Evolutionary conservation across 2,888 invertebrate species (phyloP).

Genomic region (Carpatolechia fugitivella): DNA sequence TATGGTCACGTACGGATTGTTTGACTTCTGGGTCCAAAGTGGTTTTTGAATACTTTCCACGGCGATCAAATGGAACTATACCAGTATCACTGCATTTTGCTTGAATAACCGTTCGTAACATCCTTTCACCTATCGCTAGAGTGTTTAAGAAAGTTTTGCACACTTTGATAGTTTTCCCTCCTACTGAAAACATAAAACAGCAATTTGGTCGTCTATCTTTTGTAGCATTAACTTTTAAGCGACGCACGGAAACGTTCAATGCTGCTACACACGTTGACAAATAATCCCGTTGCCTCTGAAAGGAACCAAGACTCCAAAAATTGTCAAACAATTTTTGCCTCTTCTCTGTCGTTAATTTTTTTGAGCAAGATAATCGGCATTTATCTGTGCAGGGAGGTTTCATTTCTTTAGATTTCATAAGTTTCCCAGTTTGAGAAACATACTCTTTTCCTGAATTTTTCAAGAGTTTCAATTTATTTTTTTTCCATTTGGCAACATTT

Average conservation of each 20-base stretch:
- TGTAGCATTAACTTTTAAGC: slow-evolving; percentile 14
- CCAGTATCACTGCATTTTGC: neutral
- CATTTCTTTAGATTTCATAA: neutral
- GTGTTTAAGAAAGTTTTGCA: neutral
- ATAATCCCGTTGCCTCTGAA: neutral
- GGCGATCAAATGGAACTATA: neutral
- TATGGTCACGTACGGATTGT: neutral
- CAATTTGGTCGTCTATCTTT: neutral
- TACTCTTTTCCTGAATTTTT: too few relatives aligned
- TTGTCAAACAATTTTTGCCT: neutral
- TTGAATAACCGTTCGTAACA: neutral
- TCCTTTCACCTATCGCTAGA: neutral
- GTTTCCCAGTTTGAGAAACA: too few relatives aligned
- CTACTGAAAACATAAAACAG: neutral
- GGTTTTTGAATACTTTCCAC: neutral
- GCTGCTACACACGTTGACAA: neutral
- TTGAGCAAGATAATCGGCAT: neutral
- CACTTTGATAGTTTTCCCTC: neutral
- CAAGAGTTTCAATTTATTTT: too few relatives aligned
- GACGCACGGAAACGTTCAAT: slow-evolving; percentile 18
- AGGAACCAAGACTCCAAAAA: slow-evolving; percentile 19
- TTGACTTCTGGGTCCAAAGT: neutral
- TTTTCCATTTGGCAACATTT: too few relatives aligned
- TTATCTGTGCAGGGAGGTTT: neutral
- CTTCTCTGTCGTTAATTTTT: neutral